Base-by-base conservation (phyloP, 2,113 vertebrate genomes). In the Aspidoscelis tigris region DNA sequence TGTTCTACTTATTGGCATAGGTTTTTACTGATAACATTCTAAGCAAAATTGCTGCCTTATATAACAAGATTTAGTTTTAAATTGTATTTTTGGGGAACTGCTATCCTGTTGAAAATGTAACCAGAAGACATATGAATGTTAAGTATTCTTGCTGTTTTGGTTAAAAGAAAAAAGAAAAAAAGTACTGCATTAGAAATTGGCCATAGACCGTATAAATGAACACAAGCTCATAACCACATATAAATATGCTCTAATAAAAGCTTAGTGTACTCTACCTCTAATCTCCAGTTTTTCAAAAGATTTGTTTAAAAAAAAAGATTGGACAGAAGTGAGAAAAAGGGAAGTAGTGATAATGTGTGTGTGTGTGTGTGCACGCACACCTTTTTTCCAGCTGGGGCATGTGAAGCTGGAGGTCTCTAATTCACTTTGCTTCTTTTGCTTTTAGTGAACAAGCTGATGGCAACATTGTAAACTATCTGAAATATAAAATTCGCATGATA, bases 1-100 rank as follows among this genome's bases (percentile, higher is more conserved):
- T 81, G 82, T 66, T 26, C 39, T 75, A 85, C 24, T 81, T 88
- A 81, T 84, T 90, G 85, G 78, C 88, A 84, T 22, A 20, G 43
- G 43, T 83, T 84, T 82, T 89, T 70, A 84, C 8, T 88, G 81
- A n/a, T 0, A 16, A 65, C 10, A 53, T 18, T 7, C 80, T 4
- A 76, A 84, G 85, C 24, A 74, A 76, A 83, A 76, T 33, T 11
- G 14, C 78, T 53, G 44, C 78, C 24, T 71, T 81, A 5, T 33
- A n/a, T 81, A 71, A 8, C 26, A 55, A 18, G 26, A 50, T 47
- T 11, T 33, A 53, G 33, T 12, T 81, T 18, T 70, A 70, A 33
- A 4, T 58, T 39, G 18, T 26, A 26, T 26, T 43, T 73, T 33
- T 55, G 43, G 11, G 26, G 43, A 7, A 41, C 43, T 58, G 50